Percentiles rank a stretch among this genome's conserved stretches.
Conservation (phyloP, 35 echinoderm and acorn worm genomes). For the Acanthaster planci region DNA sequence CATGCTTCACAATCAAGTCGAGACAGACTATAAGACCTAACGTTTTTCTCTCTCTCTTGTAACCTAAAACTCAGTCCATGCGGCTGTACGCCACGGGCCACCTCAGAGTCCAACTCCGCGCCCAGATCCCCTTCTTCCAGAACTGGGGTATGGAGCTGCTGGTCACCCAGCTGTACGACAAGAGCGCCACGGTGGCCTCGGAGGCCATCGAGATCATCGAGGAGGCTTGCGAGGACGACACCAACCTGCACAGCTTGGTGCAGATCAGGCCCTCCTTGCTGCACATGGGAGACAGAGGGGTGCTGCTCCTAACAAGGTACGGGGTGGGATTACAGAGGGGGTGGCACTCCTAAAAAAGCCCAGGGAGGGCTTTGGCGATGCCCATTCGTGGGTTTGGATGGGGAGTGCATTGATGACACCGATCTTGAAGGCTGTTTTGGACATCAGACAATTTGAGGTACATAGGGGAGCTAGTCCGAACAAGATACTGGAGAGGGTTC, state of each 20-base stretch:
- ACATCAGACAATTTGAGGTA: too few relatives aligned
- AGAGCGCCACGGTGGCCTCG: slow-evolving; percentile 50
- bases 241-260: slow-evolving; percentile 76
- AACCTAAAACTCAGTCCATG: slow-evolving; percentile 51
- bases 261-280: slow-evolving; percentile 86
- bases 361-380: too few relatives aligned
- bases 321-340: neutral
- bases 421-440: too few relatives aligned
- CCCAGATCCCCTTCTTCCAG: slow-evolving; percentile 84
- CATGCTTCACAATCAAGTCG: too few relatives aligned
- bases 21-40: too few relatives aligned
- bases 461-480: too few relatives aligned
- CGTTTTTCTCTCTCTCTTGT: neutral
- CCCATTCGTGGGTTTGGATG: too few relatives aligned
- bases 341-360: too few relatives aligned
- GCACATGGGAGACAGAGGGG: slow-evolving; percentile 91
- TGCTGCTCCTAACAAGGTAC: slow-evolving; percentile 38
- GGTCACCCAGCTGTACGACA: slow-evolving; percentile 88
- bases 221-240: slow-evolving; percentile 93
- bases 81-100: slow-evolving; percentile 85
- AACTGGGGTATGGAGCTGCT: slow-evolving; percentile 89
- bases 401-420: too few relatives aligned
- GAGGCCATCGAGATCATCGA: slow-evolving; percentile 84
- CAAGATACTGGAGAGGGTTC: too few relatives aligned
- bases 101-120: slow-evolving; percentile 77